Evolutionary conservation across 2,113 vertebrate species (phyloP).

Genomic region (Xiphophorus couchianus): DNA sequence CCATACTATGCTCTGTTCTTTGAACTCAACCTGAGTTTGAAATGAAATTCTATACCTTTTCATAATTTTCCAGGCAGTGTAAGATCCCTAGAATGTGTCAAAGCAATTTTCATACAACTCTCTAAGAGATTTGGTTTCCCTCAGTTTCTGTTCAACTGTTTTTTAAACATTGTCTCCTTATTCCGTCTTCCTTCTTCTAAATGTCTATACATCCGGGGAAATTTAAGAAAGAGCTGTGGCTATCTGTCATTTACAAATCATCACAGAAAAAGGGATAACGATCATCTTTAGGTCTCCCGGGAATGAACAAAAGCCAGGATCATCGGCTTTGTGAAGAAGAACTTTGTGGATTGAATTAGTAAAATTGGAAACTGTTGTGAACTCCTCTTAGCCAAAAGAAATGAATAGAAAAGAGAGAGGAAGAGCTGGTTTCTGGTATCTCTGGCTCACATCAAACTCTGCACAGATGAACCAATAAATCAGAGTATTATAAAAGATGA

Average conservation of each 20-base stretch:
- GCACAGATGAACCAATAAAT: conserved; percentile 48
- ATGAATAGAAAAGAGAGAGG: not conserved
- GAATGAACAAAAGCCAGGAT: not conserved
- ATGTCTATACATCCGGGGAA: not conserved
- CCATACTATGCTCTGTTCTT: not conserved
- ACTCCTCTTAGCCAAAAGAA: not conserved
- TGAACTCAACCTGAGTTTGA: not conserved
- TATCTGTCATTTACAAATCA: conserved; percentile 37
- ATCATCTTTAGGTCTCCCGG: conserved; percentile 5
- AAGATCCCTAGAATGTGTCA: not conserved
- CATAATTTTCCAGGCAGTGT: not conserved
- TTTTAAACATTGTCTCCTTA: not conserved
- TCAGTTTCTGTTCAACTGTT: not conserved
- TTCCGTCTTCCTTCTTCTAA: not conserved
- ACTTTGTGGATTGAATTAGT: conserved; percentile 31
- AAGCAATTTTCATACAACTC: not conserved
- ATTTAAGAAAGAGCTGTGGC: conserved; percentile 15
- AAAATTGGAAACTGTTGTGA: conserved; percentile 26
- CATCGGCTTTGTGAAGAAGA: not conserved
- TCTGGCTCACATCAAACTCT: conserved; percentile 50
- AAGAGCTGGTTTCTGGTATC: conserved; percentile 22
- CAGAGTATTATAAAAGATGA: conserved; percentile 33
- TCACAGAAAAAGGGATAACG: not conserved
- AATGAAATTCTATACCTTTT: not conserved
- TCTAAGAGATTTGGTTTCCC: not conserved